phyloP scores from a whole-genome alignment of 2,113 vertebrate genomes.

The Cephalopholis sonnerati region DNA sequence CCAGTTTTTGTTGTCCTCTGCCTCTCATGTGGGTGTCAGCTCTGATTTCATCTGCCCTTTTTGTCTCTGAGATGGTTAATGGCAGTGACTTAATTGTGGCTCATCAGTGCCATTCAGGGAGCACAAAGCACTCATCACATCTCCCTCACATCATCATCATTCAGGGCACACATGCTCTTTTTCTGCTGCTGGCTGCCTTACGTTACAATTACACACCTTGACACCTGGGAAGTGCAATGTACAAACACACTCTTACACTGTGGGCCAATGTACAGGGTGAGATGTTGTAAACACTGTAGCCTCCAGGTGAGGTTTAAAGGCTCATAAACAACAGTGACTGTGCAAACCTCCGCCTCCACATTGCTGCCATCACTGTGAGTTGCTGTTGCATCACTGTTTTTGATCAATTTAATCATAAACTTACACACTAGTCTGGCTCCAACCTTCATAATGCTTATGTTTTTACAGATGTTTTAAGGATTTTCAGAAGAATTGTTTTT shows the following conservation, averaged over 20 bases:
- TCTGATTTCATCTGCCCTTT: conserved; percentile 40
- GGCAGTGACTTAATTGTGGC: conserved; percentile 52
- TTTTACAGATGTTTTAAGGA: conserved; percentile 30
- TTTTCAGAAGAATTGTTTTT: background rate
- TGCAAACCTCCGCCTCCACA: background rate
- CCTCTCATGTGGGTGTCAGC: conserved; percentile 34
- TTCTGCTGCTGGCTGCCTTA: conserved; percentile 31
- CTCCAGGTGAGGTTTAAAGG: background rate
- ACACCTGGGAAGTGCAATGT: background rate
- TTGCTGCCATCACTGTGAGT: background rate
- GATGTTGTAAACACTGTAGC: conserved; percentile 10
- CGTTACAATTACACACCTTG: conserved; percentile 12
- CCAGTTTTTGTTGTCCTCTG: conserved; percentile 29
- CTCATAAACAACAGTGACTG: conserved; percentile 7
- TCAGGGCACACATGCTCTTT: conserved; percentile 49
- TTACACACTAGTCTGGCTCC: background rate
- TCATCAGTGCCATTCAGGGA: conserved; percentile 61
- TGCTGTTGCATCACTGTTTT: background rate
- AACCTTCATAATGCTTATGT: background rate
- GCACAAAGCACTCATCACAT: conserved; percentile 46
- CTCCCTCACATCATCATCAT: conserved; percentile 50
- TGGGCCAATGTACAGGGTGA: background rate
- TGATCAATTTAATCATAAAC: background rate
- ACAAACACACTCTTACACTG: background rate
- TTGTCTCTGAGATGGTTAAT: conserved; percentile 20